phyloP scores from a whole-genome alignment of 1,140 invertebrate genomes.

The Eurosta solidaginis region DNA sequence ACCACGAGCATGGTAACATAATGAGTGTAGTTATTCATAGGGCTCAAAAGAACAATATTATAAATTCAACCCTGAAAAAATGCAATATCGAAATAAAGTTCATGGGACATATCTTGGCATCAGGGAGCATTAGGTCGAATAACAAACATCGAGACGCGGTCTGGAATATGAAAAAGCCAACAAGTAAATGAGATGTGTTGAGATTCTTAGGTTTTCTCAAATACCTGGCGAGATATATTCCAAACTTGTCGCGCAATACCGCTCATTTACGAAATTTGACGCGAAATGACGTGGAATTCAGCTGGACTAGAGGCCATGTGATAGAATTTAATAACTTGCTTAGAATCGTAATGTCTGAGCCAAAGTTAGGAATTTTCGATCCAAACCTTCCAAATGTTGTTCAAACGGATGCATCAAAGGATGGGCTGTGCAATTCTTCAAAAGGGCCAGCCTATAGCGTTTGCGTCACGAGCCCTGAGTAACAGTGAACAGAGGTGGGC shows the following conservation, averaged over 20 bases:
- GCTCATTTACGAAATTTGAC: slow-evolving; percentile 37
- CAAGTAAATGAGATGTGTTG: slow-evolving; percentile 41
- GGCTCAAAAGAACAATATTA: too few relatives aligned
- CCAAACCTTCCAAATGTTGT: slow-evolving; percentile 32
- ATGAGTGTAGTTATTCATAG: neutral
- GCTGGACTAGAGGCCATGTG: slow-evolving; percentile 37
- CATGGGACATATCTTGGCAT: too few relatives aligned
- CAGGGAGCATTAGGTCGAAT: too few relatives aligned
- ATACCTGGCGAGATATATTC: slow-evolving; percentile 34
- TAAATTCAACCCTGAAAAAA: too few relatives aligned
- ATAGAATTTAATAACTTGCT: slow-evolving; percentile 37
- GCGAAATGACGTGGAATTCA: too few relatives aligned
- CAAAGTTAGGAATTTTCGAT: slow-evolving; percentile 35
- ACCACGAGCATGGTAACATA: neutral
- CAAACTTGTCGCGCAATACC: slow-evolving; percentile 38
- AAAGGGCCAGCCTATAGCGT: neutral
- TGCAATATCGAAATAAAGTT: too few relatives aligned
- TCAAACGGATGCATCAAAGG: too few relatives aligned
- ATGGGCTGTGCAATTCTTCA: slow-evolving; percentile 33
- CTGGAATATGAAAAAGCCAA: too few relatives aligned
- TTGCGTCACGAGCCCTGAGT: neutral
- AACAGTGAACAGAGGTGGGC: too few relatives aligned
- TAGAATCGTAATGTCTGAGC: slow-evolving; percentile 39
- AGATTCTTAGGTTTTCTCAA: slow-evolving; percentile 20
- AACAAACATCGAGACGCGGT: too few relatives aligned